Evolutionary conservation across 2,888 invertebrate genomes (phyloP), one percentile per base, ranked within the genome.

Genomic region (Hipparchia semele): DNA sequence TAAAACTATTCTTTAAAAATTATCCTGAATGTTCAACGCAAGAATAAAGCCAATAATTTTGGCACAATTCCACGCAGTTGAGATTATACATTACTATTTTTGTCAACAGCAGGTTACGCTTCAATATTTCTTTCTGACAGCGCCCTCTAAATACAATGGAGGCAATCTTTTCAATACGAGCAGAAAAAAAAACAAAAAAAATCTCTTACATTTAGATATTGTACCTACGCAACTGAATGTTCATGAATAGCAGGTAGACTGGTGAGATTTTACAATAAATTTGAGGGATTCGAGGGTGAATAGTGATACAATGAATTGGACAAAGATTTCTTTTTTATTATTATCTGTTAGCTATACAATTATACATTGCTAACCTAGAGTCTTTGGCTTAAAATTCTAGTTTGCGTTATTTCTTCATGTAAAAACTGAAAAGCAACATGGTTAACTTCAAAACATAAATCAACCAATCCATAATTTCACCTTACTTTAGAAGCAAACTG

Each of bases 171-270:
- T 62, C 46, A 62, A 70, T 59, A 33, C 39, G 33, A 33, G 12
- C n/a, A 45, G 12, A 65, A 62, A 56, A 76, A 78, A 82, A 80
- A 81, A 79, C 33, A 76, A 80, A 77, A 80, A 75, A 78, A 73
- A 51, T 67, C 51, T 62, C 53, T 46, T 54, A 60, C 68, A 71
- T 71, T 77, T 72, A 64, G 53, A 53, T 64, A 60, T 58, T 53
- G 62, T 68, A 64, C 39, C 39, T 39, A 39, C 62, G 66, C 59
- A 74, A 64, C 58, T 69, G 67, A 76, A 73, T 75, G 72, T 80
- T 80, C 75, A 78, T 80, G 77, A 72, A 80, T 77, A 83, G 83
- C 90, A 90, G 90, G 90, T 90, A 90, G 83, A 81, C 70, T 74
- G 73, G 80, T 89, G 85, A 86, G 73, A 78, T 78, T 60, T 62